A percentile compares a stretch with the other conserved stretches of the same genome.
These are phyloP conservation scores for Oreortyx pictus DNA, from an alignment of 2,797 vertebrate species.

Conservation along the genomic window DNA sequence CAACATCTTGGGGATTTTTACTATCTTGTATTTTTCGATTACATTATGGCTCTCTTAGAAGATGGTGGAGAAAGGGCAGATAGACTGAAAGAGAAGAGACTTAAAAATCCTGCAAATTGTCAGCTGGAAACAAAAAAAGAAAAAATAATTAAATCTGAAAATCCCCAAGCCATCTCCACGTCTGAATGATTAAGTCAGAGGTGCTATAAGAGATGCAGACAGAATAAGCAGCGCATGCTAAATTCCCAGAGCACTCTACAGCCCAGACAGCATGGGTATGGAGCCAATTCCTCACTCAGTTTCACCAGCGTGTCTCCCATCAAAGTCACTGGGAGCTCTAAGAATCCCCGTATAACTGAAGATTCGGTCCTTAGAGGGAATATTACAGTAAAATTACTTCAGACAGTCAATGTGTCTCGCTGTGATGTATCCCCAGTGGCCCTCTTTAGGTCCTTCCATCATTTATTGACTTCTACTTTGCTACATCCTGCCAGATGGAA, in stretches of 20 bases:
- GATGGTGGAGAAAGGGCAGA: neutral
- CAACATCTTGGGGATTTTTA: neutral
- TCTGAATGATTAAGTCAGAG: conserved; percentile 30
- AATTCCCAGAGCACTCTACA: conserved; percentile 1
- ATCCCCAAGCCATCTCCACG: neutral
- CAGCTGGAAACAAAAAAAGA: neutral
- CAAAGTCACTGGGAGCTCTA: conserved; percentile 18
- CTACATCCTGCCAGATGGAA: conserved; percentile 31
- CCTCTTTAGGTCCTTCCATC: neutral
- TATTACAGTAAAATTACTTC: conserved; percentile 27
- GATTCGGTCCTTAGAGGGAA: neutral
- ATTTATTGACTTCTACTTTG: conserved; percentile 39
- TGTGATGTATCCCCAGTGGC: neutral
- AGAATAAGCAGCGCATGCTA: neutral
- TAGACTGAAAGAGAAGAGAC: neutral
- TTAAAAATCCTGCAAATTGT: fast-evolving
- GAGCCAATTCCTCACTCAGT: neutral
- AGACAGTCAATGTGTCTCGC: neutral
- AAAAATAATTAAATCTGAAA: conserved; percentile 11
- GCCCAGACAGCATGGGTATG: neutral
- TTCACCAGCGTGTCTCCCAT: conserved; percentile 6
- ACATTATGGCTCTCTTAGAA: neutral
- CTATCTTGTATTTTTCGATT: neutral
- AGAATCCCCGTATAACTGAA: neutral
- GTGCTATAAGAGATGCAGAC: conserved; percentile 10